Evolutionary conservation across 1,140 invertebrate genomes (phyloP).

Genomic region (Gerris buenoi): DNA sequence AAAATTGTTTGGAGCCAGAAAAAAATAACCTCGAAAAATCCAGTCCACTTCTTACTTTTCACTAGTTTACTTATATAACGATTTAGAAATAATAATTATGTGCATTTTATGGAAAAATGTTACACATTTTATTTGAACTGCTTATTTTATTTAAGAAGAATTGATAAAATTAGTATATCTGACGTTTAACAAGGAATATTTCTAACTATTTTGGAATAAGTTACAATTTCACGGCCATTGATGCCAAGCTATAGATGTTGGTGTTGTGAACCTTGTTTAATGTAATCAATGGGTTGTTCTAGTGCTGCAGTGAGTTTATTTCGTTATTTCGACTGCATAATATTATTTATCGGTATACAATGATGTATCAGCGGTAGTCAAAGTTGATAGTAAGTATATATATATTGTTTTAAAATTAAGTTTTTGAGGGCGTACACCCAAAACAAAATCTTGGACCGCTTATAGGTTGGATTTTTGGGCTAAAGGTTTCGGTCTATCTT

Average conservation of each 20-base stretch:
- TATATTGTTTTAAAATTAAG: slow-evolving; percentile 10
- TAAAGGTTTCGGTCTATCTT: neutral
- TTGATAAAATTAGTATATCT: too few species aligned
- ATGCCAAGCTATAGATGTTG: slow-evolving; percentile 18
- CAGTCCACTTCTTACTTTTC: neutral
- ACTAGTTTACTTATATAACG: neutral
- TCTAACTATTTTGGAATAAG: too few species aligned
- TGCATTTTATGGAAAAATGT: too few species aligned
- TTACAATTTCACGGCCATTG: slow-evolving; percentile 19
- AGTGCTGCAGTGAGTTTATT: slow-evolving; percentile 7
- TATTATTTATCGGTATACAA: slow-evolving; percentile 12
- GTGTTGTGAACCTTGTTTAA: slow-evolving; percentile 18
- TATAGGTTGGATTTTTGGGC: slow-evolving; percentile 2
- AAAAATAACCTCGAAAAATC: neutral
- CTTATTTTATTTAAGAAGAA: too few species aligned
- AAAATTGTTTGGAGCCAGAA: neutral
- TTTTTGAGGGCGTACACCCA: slow-evolving; percentile 17
- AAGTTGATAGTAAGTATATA: slow-evolving; percentile 11
- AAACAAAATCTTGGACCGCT: slow-evolving; percentile 14
- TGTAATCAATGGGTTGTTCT: slow-evolving; percentile 18
- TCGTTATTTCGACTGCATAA: neutral
- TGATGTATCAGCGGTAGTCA: slow-evolving; percentile 12
- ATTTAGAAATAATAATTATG: neutral
- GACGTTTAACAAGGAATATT: too few species aligned
- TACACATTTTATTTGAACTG: too few species aligned